Evolutionary conservation across 2,797 vertebrate species (phyloP).

Genomic region (Chrysocyon brachyurus): DNA sequence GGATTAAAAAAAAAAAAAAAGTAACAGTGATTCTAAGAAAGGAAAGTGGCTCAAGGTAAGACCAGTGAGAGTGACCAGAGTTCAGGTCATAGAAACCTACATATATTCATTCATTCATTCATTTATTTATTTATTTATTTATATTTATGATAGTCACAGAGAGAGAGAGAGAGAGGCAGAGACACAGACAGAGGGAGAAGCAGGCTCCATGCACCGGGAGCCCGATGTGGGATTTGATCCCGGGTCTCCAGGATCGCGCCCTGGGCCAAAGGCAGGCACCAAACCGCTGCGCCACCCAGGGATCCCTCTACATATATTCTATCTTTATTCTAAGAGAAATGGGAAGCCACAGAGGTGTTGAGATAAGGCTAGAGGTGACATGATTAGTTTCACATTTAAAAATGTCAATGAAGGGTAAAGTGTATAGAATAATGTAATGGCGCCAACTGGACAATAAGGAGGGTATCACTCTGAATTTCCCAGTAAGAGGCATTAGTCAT

Average conservation of each 20-base stretch:
- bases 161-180: too few relatives aligned
- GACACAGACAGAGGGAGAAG: too few relatives aligned
- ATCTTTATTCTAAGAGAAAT: not conserved
- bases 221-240: too few relatives aligned
- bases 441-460: not conserved
- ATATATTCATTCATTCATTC: not conserved
- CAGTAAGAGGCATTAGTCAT: not conserved
- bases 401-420: not conserved
- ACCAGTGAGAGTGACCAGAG: not conserved
- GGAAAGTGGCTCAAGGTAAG: not conserved
- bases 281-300: too few relatives aligned
- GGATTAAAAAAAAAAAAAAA: not conserved
- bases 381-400: not conserved
- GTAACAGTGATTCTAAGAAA: not conserved
- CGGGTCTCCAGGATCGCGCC: too few relatives aligned
- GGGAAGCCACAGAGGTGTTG: not conserved
- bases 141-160: too few relatives aligned
- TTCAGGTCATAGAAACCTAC: not conserved
- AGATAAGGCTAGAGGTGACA: not conserved
- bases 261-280: too few relatives aligned
- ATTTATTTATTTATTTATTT: too few relatives aligned
- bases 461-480: not conserved
- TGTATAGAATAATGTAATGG: not conserved
- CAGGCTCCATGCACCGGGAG: too few relatives aligned
- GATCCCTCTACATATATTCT: not conserved